Evolutionary conservation across 2,113 vertebrate genomes (phyloP), one percentile per base, ranked within the genome.

Genomic region (Pseudopodoces humilis): DNA sequence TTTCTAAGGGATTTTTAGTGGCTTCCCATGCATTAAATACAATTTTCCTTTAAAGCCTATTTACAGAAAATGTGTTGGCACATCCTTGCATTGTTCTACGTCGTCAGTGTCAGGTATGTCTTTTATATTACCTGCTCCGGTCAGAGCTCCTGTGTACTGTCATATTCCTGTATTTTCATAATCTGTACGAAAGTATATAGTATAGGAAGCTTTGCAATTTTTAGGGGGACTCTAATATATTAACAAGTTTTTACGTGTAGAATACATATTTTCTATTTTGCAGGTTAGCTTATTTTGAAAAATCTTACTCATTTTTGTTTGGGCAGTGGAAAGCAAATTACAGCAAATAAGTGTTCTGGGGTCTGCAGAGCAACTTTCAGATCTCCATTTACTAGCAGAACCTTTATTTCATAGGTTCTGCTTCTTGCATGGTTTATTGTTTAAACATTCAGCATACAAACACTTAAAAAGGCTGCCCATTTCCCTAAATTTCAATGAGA

Each of bases 21-120:
- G 2, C 24, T 69, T 91, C 47, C 7, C 4, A 0, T 91, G 43
- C 18, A 79, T 90, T 92, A 92, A 94, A 91, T 85, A 33, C 52
- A 74, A 72, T 94, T 83, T 93, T 97, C 50, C 94, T 95, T 91
- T 83, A 27, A 97, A 99, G 99, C 95, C 98, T 99, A 8, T 99
- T 99, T 97, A 99, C 99, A 96, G 99, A 99, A 97, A 99, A 99
- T 96, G 99, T 99, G 13, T 97, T 99, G 80, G 98, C 99, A 78
- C 99, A 99, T 89, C 99, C 99, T 68, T 99, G 99, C 88, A 99
- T 99, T 93, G 99, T 99, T 88, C 98, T 99, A 50, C 99, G 99
- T 33, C 98, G 99, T 62, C 99, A 99, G 5, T 99, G 99, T 94
- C 99, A 99, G 99, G 99, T 99, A 98, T 92, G 80, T 75, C 6